Conservation (phyloP, 2,888 invertebrate species). For the Drosophila fungiperda region DNA sequence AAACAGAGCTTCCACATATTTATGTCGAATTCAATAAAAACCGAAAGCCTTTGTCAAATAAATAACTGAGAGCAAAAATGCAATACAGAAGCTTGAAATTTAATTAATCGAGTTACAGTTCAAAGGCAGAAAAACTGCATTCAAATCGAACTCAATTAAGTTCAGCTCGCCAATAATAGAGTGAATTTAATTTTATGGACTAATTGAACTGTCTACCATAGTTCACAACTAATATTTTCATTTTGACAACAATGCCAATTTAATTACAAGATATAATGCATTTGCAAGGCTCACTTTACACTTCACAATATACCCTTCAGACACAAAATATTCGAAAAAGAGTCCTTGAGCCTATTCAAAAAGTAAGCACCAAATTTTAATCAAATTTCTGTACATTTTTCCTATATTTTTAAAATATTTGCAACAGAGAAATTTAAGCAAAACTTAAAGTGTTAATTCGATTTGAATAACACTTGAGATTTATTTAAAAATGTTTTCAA, state of each 20-base stretch:
- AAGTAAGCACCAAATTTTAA: not conserved
- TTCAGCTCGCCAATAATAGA: not conserved
- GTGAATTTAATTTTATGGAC: not conserved
- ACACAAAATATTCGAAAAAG: not conserved
- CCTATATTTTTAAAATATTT: not conserved
- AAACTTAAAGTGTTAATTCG: not conserved
- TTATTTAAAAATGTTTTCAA: not conserved
- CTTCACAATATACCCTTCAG: not conserved
- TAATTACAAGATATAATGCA: slow-evolving; percentile 8
- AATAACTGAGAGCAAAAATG: not conserved
- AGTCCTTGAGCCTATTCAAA: not conserved
- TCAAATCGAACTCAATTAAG: not conserved
- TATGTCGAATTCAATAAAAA: too few relatives aligned
- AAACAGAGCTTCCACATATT: not conserved
- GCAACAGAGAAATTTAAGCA: not conserved
- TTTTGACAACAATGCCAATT: not conserved
- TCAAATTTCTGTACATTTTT: not conserved
- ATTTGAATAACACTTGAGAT: not conserved
- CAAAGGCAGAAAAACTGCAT: not conserved
- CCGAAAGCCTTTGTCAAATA: not conserved
- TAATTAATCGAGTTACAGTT: not conserved
- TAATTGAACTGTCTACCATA: not conserved
- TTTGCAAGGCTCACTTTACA: not conserved
- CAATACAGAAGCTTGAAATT: not conserved
- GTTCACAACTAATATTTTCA: not conserved